Conservation (phyloP, 2,113 vertebrate genomes). For the Notarius quadriscutis region DNA sequence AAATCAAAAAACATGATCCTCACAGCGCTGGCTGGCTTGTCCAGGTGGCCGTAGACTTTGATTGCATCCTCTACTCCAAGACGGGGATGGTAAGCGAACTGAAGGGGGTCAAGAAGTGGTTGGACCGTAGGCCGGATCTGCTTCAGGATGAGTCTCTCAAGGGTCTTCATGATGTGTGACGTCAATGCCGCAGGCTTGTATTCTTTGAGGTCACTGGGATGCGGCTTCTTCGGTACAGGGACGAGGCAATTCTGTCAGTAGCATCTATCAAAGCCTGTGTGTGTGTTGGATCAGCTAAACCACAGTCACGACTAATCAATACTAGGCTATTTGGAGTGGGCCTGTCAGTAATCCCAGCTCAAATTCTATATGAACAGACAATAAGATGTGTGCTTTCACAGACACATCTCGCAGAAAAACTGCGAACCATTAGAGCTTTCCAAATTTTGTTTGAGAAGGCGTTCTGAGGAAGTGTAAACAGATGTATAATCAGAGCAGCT, state of each 20-base stretch:
- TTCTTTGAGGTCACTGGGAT: no score
- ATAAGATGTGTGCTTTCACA: not conserved
- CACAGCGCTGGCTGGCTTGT: no score
- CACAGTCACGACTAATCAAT: conserved; percentile 11
- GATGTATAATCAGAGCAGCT: not conserved
- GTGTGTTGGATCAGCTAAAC: conserved; percentile 4
- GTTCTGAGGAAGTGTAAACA: not conserved
- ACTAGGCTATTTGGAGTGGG: not conserved
- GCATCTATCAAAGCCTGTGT: not conserved
- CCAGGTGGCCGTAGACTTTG: no score
- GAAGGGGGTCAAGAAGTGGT: no score
- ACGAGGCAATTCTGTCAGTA: not conserved
- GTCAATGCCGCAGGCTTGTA: no score
- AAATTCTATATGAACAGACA: not conserved
- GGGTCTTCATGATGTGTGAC: no score
- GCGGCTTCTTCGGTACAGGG: no score
- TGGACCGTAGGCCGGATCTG: no score
- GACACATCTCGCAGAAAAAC: not conserved
- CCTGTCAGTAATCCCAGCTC: not conserved
- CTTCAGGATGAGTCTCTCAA: no score
- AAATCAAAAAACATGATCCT: no score
- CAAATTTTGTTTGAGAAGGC: not conserved
- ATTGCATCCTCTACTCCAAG: no score
- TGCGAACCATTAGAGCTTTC: not conserved
- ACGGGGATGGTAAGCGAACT: no score